These are phyloP conservation scores for Palythoa grandis DNA, from an alignment of 92 coral and sea anemone species.

Conservation along the genomic window DNA sequence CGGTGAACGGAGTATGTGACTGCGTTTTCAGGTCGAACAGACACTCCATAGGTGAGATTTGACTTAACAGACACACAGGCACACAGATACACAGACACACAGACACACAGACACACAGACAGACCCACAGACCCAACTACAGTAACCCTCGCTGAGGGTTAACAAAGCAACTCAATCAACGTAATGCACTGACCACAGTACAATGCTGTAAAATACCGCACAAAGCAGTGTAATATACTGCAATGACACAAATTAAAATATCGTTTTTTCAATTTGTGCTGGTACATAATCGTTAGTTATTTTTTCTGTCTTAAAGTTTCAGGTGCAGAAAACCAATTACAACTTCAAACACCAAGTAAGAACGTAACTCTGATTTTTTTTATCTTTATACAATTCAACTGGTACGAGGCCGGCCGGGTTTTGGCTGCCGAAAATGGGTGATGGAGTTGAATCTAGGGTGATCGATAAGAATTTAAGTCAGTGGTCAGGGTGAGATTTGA, in stretches of 20 bases:
- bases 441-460: not conserved
- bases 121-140: no score
- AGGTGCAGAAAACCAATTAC: constrained; percentile 13
- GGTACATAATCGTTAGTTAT: not conserved
- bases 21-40: no score
- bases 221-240: constrained; percentile 5
- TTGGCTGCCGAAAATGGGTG: not conserved
- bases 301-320: not conserved
- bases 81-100: no score
- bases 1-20: no score
- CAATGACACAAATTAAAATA: not conserved
- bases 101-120: no score
- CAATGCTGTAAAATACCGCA: not conserved
- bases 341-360: constrained; percentile 11
- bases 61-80: no score
- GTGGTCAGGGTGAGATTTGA: no score
- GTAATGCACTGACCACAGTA: not conserved
- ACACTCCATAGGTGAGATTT: no score
- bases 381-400: not conserved
- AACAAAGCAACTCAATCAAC: no score
- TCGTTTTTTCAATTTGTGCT: not conserved
- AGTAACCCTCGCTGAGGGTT: no score
- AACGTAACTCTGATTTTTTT: not conserved
- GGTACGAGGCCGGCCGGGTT: not conserved
- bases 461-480: no score